Base-by-base conservation (phyloP, 2,888 invertebrate species). In the Luffia ferchaultella region DNA sequence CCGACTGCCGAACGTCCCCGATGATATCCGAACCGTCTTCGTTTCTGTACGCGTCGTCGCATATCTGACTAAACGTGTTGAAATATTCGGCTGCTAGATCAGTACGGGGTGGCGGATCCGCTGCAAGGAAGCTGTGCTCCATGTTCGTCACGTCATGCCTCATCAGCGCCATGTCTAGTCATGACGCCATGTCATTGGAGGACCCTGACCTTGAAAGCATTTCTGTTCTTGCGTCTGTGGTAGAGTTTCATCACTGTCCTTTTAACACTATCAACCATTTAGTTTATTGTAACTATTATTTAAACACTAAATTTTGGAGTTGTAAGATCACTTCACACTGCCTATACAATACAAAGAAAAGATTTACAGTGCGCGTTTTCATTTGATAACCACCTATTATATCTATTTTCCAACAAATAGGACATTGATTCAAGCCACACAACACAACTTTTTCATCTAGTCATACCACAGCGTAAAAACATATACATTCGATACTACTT, bases 51-150 rank as follows among this genome's bases (percentile, higher is more conserved):
- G 42, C 48, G 53, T 67, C 76, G 12, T 80, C 83, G 56, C 83
- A 83, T 58, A 79, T 78, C 53, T 80, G 82, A 52, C 69, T 80
- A 65, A 83, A 83, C 0, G 83, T 80, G 55, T 83, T 82, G 62
- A 83, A 83, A 59, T 83, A 83, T 50, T 83, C 83, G 0, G 67
- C 60, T 0, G 83, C 83, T 20, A 83, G 54, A 57, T 82, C 82
- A 15, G 65, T 65, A 1, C 67, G 79, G 73, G 73, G 84, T 71
- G 73, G 90, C 67, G 76, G 88, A 80, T 68, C 89, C 68, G 77
- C 90, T 74, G 71, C 73, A 57, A 76, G 84, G 75, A 82, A 83
- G 54, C 57, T 64, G 1, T 76, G 61, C 60, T 88, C 85, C 75
- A 85, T 83, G 54, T 54, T 63, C n/a, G 57, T 55, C 54, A 68